Conservation (phyloP, 35 echinoderm and acorn worm genomes). For the Heliocidaris tuberculata region DNA sequence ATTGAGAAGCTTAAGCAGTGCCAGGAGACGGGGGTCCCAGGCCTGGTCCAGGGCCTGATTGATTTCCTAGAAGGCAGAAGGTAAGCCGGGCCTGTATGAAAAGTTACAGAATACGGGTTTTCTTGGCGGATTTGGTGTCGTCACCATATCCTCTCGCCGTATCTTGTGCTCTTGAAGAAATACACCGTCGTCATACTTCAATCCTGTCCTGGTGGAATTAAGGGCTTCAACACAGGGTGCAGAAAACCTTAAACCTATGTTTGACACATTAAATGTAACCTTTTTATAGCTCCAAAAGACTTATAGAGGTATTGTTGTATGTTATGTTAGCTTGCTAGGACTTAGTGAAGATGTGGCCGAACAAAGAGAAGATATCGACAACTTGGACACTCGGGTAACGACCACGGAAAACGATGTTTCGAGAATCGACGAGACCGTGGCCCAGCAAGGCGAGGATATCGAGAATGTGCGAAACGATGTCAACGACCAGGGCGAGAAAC, state of each 20-base stretch:
- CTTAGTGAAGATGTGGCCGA: slow-evolving; percentile 73
- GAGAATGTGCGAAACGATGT: slow-evolving; percentile 84
- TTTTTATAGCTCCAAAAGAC: no score
- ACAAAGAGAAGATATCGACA: slow-evolving; percentile 69
- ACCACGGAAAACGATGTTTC: slow-evolving; percentile 65
- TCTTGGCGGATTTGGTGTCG: no score
- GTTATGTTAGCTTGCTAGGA: slow-evolving; percentile 51
- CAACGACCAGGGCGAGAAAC: slow-evolving; percentile 69
- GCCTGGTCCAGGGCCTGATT: slow-evolving; percentile 73
- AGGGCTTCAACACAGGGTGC: not conserved
- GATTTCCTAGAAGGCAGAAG: slow-evolving; percentile 84
- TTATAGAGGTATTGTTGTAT: no score
- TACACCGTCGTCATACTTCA: not conserved
- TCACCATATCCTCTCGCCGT: no score
- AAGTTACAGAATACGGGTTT: no score
- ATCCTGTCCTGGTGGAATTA: not conserved
- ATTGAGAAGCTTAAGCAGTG: slow-evolving; percentile 26
- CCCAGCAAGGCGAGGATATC: slow-evolving; percentile 75
- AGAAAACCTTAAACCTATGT: not conserved
- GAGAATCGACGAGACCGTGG: slow-evolving; percentile 70
- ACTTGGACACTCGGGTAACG: slow-evolving; percentile 72
- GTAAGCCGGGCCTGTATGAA: not conserved
- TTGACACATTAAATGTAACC: no score
- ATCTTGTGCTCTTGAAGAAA: not conserved
- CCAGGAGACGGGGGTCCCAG: slow-evolving; percentile 60